Evolutionary conservation across 2,797 vertebrate species (phyloP).

Genomic region (Acrossocheilus fasciatus): DNA sequence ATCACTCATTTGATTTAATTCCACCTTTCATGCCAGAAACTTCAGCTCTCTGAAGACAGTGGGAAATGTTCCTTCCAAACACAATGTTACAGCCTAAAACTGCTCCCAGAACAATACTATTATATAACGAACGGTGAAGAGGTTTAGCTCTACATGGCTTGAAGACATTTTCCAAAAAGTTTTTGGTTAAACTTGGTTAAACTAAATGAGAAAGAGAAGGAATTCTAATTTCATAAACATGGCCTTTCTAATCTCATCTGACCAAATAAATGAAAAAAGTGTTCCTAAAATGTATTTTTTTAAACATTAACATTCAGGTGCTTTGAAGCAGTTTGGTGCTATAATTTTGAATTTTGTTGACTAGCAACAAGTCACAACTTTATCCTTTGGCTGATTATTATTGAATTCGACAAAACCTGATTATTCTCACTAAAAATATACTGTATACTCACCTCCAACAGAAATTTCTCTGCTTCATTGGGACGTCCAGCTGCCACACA

Average conservation of each 20-base stretch:
- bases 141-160: background rate
- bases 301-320: background rate
- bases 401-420: background rate
- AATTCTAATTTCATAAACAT: too few relatives aligned
- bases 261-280: background rate
- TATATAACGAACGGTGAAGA: background rate
- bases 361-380: background rate
- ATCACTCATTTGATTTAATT: slow-evolving; percentile 61
- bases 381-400: background rate
- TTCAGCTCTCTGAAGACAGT: background rate
- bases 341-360: background rate
- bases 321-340: background rate
- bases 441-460: slow-evolving; percentile 90
- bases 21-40: slow-evolving; percentile 15
- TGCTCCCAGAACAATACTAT: background rate
- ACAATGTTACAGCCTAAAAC: background rate
- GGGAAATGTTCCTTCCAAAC: background rate
- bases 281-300: background rate
- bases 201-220: background rate
- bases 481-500: slow-evolving; percentile 92
- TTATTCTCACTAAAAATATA: slow-evolving; percentile 11
- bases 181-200: background rate
- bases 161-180: background rate
- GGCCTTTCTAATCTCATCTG: background rate
- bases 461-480: slow-evolving; percentile 87